phyloP scores from a whole-genome alignment of 2,888 invertebrate genomes.

The Sinopyrophorus schimmeli region DNA sequence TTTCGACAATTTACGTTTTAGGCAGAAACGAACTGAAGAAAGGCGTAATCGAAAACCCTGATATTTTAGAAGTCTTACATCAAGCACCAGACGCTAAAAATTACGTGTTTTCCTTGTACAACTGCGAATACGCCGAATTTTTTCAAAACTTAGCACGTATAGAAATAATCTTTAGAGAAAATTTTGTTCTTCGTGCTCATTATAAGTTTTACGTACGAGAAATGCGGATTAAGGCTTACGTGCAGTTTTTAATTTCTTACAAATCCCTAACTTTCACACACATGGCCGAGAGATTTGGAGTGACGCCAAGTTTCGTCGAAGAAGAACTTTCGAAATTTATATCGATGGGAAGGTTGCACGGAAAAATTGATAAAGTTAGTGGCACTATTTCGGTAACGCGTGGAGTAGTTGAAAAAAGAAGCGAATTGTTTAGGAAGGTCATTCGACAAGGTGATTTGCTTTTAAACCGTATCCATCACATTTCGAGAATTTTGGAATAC shows the following conservation, averaged over 20 bases:
- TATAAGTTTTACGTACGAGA: constrained; percentile 70
- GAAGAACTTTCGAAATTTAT: constrained; percentile 61
- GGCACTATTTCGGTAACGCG: constrained; percentile 62
- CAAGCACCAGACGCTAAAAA: constrained; percentile 67
- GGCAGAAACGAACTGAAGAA: constrained; percentile 50
- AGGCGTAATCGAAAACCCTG: constrained; percentile 58
- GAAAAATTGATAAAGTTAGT: constrained; percentile 72
- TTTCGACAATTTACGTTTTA: constrained; percentile 53
- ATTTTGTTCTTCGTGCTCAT: constrained; percentile 67
- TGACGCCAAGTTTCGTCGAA: constrained; percentile 68
- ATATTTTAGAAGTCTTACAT: constrained; percentile 82
- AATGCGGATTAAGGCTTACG: constrained; percentile 72
- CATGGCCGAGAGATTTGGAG: constrained; percentile 72
- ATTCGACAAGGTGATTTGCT: constrained; percentile 74
- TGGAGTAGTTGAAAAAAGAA: constrained; percentile 41
- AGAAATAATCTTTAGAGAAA: constrained; percentile 60
- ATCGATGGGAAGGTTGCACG: constrained; percentile 67
- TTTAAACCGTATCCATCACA: constrained; percentile 71
- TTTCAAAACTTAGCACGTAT: constrained; percentile 58
- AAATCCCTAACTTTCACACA: constrained; percentile 66
- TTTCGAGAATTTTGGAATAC: constrained; percentile 67
- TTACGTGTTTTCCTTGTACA: constrained; percentile 65
- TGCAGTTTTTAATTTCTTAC: constrained; percentile 72
- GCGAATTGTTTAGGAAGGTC: constrained; percentile 63
- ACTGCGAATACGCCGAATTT: constrained; percentile 71